phyloP scores from a whole-genome alignment of 2,888 invertebrate genomes.

The Polymixis flavicincta region DNA sequence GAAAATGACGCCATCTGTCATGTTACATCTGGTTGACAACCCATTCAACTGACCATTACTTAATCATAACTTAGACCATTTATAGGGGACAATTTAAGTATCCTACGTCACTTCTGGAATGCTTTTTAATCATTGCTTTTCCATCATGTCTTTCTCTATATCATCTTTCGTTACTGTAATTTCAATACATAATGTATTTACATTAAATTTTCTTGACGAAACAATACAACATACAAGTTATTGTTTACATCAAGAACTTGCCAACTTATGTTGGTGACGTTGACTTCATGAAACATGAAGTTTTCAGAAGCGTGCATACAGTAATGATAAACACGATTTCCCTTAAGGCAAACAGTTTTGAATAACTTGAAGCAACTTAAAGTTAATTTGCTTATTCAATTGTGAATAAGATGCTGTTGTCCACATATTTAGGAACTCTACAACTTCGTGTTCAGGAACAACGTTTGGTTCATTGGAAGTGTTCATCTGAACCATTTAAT shows the following conservation, averaged over 20 bases:
- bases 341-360: background rate
- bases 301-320: background rate
- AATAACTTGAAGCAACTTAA: conserved; percentile 7
- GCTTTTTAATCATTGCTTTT: background rate
- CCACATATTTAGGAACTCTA: background rate
- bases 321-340: conserved; percentile 21
- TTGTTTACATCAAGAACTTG: conserved; percentile 47
- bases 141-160: background rate
- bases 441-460: conserved; percentile 13
- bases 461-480: background rate
- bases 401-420: conserved; percentile 10
- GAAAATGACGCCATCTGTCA: conserved; percentile 16
- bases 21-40: conserved; percentile 14
- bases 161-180: background rate
- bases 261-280: conserved; percentile 19
- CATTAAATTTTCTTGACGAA: background rate
- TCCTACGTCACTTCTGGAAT: background rate
- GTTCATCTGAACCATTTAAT: conserved; percentile 13
- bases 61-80: conserved; percentile 12
- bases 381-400: conserved; percentile 27
- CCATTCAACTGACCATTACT: conserved; percentile 2
- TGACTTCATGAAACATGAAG: conserved; percentile 21
- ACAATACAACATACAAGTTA: conserved; percentile 26
- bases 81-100: too few species aligned
- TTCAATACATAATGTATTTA: background rate